Percentiles rank a stretch among this genome's conserved stretches.
Evolutionary conservation across 2,888 invertebrate species (phyloP).

Genomic region (Drosophila multiciliata): DNA sequence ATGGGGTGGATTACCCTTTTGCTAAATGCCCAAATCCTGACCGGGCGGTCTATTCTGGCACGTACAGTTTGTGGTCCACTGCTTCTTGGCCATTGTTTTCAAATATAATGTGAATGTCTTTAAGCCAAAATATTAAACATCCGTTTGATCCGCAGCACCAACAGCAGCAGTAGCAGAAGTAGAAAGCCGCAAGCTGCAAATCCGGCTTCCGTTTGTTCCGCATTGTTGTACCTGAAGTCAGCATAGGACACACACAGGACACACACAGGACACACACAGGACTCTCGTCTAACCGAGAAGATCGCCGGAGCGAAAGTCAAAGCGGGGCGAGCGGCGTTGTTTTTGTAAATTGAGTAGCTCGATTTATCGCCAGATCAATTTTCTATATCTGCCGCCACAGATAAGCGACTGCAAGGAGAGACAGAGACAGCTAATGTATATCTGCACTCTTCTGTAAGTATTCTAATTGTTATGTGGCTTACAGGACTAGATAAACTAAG

Average conservation of each 20-base stretch:
- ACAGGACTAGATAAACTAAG: conserved; percentile 51
- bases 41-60: conserved; percentile 45
- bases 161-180: conserved; percentile 5
- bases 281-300: conserved; percentile 7
- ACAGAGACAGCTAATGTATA: conserved; percentile 8
- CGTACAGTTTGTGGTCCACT: conserved; percentile 2
- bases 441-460: conserved; percentile 36
- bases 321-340: conserved; percentile 62
- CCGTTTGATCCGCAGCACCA: conserved; percentile 62
- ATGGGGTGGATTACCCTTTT: conserved; percentile 82
- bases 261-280: conserved; percentile 3
- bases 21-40: conserved; percentile 72
- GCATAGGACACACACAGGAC: conserved; percentile 1
- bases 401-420: conserved; percentile 47
- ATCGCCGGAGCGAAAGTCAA: conserved; percentile 69
- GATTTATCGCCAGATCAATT: conserved; percentile 79
- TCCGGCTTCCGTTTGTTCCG: conserved; percentile 74
- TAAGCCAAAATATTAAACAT: conserved; percentile 83
- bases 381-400: conserved; percentile 75
- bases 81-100: conserved; percentile 66
- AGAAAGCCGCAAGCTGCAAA: conserved; percentile 49
- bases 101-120: conserved; percentile 82
- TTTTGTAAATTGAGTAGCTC: conserved; percentile 75
- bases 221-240: conserved; percentile 69
- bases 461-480: conserved; percentile 72